Base-by-base conservation (phyloP, 1,140 invertebrate genomes). In the Pseudobourletiella spinata region DNA sequence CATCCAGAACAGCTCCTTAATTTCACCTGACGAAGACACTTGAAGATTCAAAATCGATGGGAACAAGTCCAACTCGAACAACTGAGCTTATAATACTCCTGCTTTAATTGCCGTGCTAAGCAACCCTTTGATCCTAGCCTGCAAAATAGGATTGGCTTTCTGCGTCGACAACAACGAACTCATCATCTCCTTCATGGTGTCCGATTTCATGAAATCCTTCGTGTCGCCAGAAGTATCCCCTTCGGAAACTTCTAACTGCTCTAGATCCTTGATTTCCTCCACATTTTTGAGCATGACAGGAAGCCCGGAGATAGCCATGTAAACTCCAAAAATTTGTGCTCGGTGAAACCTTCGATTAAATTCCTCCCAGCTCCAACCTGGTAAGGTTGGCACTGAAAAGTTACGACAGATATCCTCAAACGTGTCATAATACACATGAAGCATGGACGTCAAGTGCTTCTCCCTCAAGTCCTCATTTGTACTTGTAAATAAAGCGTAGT, bases 401-500 rank as follows among this genome's bases (percentile, higher is more conserved):
- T 11, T 28, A 8, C 3, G 16, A 32, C 61, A 63, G 6, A 63
- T 11, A 44, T 52, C 54, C 28, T 24, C 24, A 35, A 35, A 64
- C 2, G 63, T 68, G 0, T 61, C 54, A n/a, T 75, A 74, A 67
- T 78, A 79, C 64, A 75, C 65, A 3, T 61, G 46, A 1, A 78
- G 11, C 68, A 78, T 70, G 1, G 72, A 52, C 2, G 35, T 24
- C 15, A 72, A 66, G 54, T 73, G 61, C 0, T 61, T 58, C 55
- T 63, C 50, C 3, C 56, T 39, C 15, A 42, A 54, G 3, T 64
- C 61, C 3, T 20, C 26, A 3, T 58, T 32, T 2, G 46, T 60
- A 26, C 46, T 28, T 1, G 57, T 42, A 24, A 59, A 55, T 25
- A 64, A 11, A 3, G 58, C 11, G 26, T 64, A 54, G 11, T 18